A percentile compares a stretch with the other conserved stretches of the same genome.
phyloP scores from a whole-genome alignment of 2,113 vertebrate genomes.

The Heterocephalus glaber region DNA sequence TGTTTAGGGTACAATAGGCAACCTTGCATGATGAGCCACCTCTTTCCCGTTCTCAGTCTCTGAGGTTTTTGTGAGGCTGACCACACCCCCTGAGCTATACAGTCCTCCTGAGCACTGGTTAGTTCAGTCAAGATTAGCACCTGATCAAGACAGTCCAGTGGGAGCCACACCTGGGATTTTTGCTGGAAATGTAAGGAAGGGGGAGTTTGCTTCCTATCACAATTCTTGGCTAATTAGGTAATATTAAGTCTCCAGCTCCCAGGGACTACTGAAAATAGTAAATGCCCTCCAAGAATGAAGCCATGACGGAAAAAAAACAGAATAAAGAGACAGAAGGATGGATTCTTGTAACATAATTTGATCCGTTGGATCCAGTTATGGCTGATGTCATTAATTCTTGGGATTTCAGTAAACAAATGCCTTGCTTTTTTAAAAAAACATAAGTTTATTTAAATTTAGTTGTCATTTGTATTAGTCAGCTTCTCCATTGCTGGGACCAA shows the following conservation, averaged over 20 bases:
- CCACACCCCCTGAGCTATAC: neutral
- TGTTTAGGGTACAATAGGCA: neutral
- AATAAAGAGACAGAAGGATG: neutral
- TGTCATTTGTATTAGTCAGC: neutral
- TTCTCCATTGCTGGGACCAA: neutral
- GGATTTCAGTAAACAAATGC: neutral
- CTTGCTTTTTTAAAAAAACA: neutral
- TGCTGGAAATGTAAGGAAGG: no score
- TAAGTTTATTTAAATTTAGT: neutral
- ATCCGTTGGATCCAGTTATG: neutral
- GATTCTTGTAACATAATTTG: neutral
- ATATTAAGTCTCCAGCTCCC: neutral
- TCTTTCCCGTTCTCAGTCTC: neutral
- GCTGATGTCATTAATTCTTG: neutral
- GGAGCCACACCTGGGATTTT: neutral
- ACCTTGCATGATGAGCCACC: neutral
- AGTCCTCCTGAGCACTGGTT: neutral
- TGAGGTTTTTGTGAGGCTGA: neutral
- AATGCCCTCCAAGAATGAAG: neutral
- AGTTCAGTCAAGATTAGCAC: neutral
- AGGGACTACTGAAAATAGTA: neutral
- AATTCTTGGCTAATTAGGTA: neutral
- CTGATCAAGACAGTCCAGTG: neutral
- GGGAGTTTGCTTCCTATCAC: neutral
- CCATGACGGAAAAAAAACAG: neutral